phyloP scores from a whole-genome alignment of 2,888 invertebrate genomes.

The Eilema depressum region DNA sequence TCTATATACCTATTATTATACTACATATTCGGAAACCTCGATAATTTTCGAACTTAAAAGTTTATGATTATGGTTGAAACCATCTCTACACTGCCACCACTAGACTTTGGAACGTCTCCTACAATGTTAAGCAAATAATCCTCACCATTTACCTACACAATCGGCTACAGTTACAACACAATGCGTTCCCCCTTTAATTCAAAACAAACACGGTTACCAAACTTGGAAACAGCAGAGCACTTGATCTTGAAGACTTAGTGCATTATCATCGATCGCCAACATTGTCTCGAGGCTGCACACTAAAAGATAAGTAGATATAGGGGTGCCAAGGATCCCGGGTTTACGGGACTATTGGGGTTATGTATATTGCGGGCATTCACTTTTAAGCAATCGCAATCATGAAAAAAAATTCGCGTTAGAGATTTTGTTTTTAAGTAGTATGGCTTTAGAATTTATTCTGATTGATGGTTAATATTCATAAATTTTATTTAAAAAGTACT shows the following conservation, averaged over 20 bases:
- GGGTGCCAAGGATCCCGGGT: constrained; percentile 29
- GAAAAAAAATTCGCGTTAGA: neutral
- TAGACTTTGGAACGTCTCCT: too few species aligned
- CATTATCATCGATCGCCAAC: constrained; percentile 76
- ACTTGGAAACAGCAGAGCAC: constrained; percentile 21
- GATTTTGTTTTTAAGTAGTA: neutral
- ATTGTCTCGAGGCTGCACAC: constrained; percentile 64
- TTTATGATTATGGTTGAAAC: too few species aligned
- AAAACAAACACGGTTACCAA: constrained; percentile 27
- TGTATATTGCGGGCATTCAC: neutral
- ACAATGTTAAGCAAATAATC: constrained; percentile 1
- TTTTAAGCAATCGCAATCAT: neutral
- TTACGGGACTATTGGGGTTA: constrained; percentile 18
- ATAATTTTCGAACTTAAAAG: too few species aligned
- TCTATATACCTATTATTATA: too few species aligned
- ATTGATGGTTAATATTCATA: too few species aligned
- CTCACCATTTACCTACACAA: neutral
- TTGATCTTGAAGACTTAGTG: constrained; percentile 51
- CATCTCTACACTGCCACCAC: too few species aligned
- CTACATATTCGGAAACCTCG: too few species aligned
- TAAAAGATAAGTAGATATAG: constrained; percentile 79
- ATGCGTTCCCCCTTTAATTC: constrained; percentile 16
- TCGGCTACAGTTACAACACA: neutral
- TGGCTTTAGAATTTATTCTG: too few species aligned
- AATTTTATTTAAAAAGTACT: too few species aligned